Conservation (phyloP, 1,140 invertebrate genomes). For the Aplysia californica region DNA sequence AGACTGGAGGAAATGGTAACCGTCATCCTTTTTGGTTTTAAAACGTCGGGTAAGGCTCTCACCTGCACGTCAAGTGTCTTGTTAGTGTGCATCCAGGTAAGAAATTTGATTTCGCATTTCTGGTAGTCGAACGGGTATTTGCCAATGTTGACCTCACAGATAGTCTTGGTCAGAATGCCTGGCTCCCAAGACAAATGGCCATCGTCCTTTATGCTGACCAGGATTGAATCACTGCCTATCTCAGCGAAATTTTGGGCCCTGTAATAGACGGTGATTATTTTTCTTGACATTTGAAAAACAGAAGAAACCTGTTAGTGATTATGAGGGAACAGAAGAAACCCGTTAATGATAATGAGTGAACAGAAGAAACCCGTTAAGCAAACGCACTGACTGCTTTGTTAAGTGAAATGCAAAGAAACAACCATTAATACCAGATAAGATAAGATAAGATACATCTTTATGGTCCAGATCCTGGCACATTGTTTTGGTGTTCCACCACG, state of each 20-base stretch:
- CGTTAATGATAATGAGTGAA: too few relatives aligned
- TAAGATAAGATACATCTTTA: too few relatives aligned
- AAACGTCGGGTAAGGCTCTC: not conserved
- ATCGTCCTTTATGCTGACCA: constrained; percentile 47
- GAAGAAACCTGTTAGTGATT: too few relatives aligned
- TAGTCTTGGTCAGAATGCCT: constrained; percentile 53
- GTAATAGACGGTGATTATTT: constrained; percentile 17
- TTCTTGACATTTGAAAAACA: too few relatives aligned
- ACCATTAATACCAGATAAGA: not conserved
- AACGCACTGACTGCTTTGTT: too few relatives aligned
- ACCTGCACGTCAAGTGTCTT: constrained; percentile 41
- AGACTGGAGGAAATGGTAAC: too few relatives aligned
- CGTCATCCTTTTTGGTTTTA: too few relatives aligned
- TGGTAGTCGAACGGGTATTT: constrained; percentile 58
- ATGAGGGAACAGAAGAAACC: too few relatives aligned
- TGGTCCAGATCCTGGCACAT: too few relatives aligned
- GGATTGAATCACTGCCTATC: constrained; percentile 52
- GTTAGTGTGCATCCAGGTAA: constrained; percentile 67
- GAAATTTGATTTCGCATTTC: constrained; percentile 61
- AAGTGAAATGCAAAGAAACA: not conserved
- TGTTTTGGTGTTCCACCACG: too few relatives aligned
- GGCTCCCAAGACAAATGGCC: constrained; percentile 57
- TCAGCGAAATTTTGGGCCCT: constrained; percentile 56
- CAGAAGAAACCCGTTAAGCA: too few relatives aligned
- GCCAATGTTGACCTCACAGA: constrained; percentile 53